Evolutionary conservation across 2,888 invertebrate genomes (phyloP).

Genomic region (Asteroscopus sphinx): DNA sequence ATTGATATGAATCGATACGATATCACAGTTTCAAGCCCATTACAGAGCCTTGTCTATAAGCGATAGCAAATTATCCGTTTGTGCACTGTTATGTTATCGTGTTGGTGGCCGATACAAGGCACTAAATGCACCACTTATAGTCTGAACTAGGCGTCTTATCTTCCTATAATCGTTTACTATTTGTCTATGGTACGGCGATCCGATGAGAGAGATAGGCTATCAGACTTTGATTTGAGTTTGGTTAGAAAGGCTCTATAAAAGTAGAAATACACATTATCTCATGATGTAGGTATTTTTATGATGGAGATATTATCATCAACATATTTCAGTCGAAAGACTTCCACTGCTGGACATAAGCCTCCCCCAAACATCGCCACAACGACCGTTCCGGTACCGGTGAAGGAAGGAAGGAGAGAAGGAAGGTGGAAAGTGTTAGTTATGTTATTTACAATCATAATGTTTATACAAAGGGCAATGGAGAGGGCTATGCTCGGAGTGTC

Average conservation of each 20-base stretch:
- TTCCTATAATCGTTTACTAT: slow-evolving; percentile 16
- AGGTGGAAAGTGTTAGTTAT: too few relatives aligned
- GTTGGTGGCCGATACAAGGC: slow-evolving; percentile 12
- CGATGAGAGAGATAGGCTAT: slow-evolving; percentile 12
- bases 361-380: too few relatives aligned
- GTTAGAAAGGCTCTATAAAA: neutral
- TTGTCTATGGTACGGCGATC: slow-evolving; percentile 2
- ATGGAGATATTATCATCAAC: too few relatives aligned
- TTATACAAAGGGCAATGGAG: too few relatives aligned
- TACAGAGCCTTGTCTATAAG: slow-evolving; percentile 28
- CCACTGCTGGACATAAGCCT: too few relatives aligned
- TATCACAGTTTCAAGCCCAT: slow-evolving; percentile 37
- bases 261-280: too few relatives aligned
- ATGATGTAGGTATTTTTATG: too few relatives aligned
- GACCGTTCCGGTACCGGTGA: too few relatives aligned
- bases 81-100: slow-evolving; percentile 35
- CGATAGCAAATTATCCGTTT: slow-evolving; percentile 52
- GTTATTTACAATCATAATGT: too few relatives aligned
- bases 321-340: too few relatives aligned
- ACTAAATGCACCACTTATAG: slow-evolving; percentile 26
- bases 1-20: slow-evolving; percentile 40
- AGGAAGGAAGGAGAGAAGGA: too few relatives aligned
- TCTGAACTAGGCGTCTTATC: slow-evolving; percentile 6
- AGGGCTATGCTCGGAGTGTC: too few relatives aligned
- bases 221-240: slow-evolving; percentile 1